Base-by-base conservation (phyloP, 2,888 invertebrate species). In the Troilus luridus region DNA sequence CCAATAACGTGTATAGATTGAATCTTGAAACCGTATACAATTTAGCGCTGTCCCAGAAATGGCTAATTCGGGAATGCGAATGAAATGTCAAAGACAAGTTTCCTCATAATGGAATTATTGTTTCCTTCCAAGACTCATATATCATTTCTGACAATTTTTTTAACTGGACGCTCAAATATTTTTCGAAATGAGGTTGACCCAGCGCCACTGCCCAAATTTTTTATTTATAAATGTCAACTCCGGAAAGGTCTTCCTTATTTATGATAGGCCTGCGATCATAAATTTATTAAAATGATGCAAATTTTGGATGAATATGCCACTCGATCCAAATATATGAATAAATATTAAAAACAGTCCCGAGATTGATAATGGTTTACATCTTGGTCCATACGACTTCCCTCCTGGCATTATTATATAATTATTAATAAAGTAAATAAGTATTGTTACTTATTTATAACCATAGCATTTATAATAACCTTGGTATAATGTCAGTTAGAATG, bases 261-360 rank as follows among this genome's bases (percentile, higher is more conserved):
- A 85, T n/a, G 85, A 58, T 56, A 12, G 0, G n/a, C n/a, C 85
- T 58, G 11, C n/a, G 9, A 11, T 56, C n/a, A n/a, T 85, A 85
- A 85, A 85, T 85, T 85, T 56, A 8, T n/a, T 0, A n/a, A 58
- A 21, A 58, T 58, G 85, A 85, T 85, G 85, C 56, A 54, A n/a
- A n/a, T 19, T 14, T 58, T 56, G 56, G n/a, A 1, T 24, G 56
- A n/a, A 85, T 85, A n/a, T n/a, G 10, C 19, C 56, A 56, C n/a
- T 56, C 85, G 56, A 85, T 85, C 56, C n/a, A 85, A 85, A 56
- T 54, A 85, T 58, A n/a, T 85, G 56, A 56, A 85, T 85, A 85
- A 85, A 85, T n/a, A 85, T 56, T 85, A 85, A 21, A 85, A 17
- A 3, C 8, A 7, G 41, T 24, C 12, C 67, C 3, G 24, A 14